Base-by-base conservation (phyloP, 2,888 invertebrate genomes). In the Zhuqinia jingwanae region DNA sequence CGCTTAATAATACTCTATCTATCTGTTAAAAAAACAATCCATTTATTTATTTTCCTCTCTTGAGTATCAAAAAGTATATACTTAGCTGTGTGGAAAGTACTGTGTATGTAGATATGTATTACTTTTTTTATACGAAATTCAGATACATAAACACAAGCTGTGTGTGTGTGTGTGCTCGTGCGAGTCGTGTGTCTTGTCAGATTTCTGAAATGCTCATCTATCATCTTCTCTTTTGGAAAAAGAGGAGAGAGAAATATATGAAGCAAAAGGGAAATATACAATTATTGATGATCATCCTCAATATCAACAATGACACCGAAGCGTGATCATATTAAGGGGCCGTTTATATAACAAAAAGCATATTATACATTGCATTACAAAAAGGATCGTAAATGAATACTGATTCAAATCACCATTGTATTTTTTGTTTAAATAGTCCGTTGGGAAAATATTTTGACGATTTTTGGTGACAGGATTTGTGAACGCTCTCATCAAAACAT, bases 131-230 rank as follows among this genome's bases (percentile, higher is more conserved):
- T 36, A 36, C 36, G n/a, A n/a, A n/a, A n/a, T 36, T 36, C 36
- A 36, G 8, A n/a, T n/a, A n/a, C n/a, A n/a, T n/a, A n/a, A n/a
- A n/a, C n/a, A n/a, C n/a, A n/a, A n/a, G n/a, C n/a, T n/a, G n/a
- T n/a, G n/a, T n/a, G n/a, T n/a, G n/a, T n/a, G 5, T 36, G 36
- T 6, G 36, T 36, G 36, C 8, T 36, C 17, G 2, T 10, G 30
- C n/a, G n/a, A 36, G 8, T 36, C 36, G 36, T 36, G 3, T 36
- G 36, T 36, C 36, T 36, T 76, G 77, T 63, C 77, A 11, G 13
- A 20, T 58, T 76, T 17, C 76, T 58, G 27, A 76, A 78, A 78
- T 60, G 60, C 77, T 78, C 77, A 78, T 78, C 77, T 47, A 78
- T 78, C 77, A 78, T 78, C 63, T 58, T 58, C 25, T 58, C 58